A percentile compares a stretch with the other conserved stretches of the same genome.
These are phyloP conservation scores for Python bivittatus DNA, from an alignment of 2,113 vertebrate species.

Conservation along the genomic window DNA sequence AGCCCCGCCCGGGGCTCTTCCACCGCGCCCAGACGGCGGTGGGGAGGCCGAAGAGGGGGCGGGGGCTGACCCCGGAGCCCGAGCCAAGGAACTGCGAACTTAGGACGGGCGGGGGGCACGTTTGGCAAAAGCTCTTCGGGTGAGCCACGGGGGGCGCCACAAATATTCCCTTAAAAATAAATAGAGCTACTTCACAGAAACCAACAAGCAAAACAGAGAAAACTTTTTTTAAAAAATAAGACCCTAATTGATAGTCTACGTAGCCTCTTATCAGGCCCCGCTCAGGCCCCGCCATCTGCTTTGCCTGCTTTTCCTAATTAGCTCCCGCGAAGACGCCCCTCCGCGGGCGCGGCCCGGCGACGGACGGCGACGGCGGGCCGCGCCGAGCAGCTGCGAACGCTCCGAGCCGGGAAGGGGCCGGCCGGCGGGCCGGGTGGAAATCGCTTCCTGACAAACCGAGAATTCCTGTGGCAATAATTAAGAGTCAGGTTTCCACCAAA, in stretches of 20 bases:
- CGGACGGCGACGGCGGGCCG: not conserved
- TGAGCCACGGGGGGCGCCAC: not conserved
- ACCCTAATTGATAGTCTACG: too few species aligned
- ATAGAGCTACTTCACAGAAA: not conserved
- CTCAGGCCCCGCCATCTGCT: not conserved
- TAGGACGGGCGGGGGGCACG: too few species aligned
- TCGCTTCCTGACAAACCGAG: conserved; percentile 71
- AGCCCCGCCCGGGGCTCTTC: too few species aligned
- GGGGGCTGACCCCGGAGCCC: too few species aligned
- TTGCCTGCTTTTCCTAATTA: not conserved
- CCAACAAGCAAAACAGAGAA: not conserved
- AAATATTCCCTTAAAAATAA: not conserved
- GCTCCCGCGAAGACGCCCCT: not conserved
- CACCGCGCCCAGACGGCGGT: too few species aligned
- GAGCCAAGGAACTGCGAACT: too few species aligned
- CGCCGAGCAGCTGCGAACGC: conserved; percentile 75
- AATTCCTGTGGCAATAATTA: conserved; percentile 77
- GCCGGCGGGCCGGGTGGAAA: too few species aligned
- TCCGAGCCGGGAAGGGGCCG: conserved; percentile 69
- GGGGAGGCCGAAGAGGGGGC: too few species aligned
- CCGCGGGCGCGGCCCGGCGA: not conserved
- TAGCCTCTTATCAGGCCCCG: not conserved
- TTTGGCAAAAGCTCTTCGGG: too few species aligned
- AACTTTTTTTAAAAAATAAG: not conserved
- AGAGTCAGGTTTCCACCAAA: conserved; percentile 79